Evolutionary conservation across 2,113 vertebrate genomes (phyloP), one percentile per base, ranked within the genome.

Genomic region (Camelus dromedarius): DNA sequence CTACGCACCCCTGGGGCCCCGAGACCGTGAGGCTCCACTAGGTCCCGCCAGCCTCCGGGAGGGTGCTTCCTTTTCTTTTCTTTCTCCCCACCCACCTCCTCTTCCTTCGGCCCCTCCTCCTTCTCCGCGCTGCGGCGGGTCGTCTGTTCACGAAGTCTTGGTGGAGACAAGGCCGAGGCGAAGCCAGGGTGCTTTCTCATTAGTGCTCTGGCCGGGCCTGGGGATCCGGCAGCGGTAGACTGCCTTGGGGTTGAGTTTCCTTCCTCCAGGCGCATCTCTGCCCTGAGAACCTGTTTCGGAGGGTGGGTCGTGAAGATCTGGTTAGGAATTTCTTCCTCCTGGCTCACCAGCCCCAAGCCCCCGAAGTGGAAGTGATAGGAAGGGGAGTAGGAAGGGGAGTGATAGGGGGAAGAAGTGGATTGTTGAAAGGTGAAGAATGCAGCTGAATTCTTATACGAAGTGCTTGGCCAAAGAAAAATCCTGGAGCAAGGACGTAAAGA

Each of bases 31-130:
- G 30, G 30, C 14, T 28, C 28, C 13, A 0, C 8, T 3, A 0
- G 16, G 77, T 26, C n/a, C 0, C 0, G 16, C 22, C 32, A 0
- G 1, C 4, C 35, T 60, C 1, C 0, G 5, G 1, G 0, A 5
- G 32, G 9, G 58, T 38, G 1, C 22, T 50, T 93, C 38, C 50
- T 20, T 14, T 60, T 60, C 70, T 22, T 72, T 2, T 6, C 1
- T 10, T 8, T 4, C 22, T 50, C 13, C 24, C 2, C 0, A 20
- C 2, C 2, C 2, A 46, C 4, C 5, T 35, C 42, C 6, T 35
- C 9, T 0, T 52, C 4, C 8, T 6, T 9, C 1, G 3, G 3
- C 3, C 4, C 2, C 46, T 73, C 18, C 8, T 50, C 11, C 9
- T 50, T 16, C 32, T 83, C 46, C 0, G 6, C 4, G 32, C 6